Evolutionary conservation across 2,113 vertebrate genomes (phyloP), one percentile per base, ranked within the genome.

Genomic region (Sterna hirundo): DNA sequence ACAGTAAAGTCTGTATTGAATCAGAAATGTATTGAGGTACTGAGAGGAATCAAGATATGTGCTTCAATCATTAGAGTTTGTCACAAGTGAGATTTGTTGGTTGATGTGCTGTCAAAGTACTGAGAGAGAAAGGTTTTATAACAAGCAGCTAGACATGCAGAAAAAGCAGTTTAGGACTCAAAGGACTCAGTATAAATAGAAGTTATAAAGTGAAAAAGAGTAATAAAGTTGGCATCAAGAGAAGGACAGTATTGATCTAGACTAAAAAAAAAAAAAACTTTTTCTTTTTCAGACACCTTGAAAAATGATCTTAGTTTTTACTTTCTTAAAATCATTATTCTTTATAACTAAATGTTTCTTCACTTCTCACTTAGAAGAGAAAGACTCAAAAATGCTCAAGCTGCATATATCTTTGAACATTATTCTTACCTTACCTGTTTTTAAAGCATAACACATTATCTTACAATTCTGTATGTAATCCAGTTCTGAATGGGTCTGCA

Each of bases 51-150:
- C 97, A 97, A 98, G 98, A 99, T 98, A 93, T 84, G 97, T 90
- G 96, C 96, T 98, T 98, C 98, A 97, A 98, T 98, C 98, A 98
- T 98, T 98, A 98, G 95, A 97, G 94, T 98, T 98, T 98, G 98
- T 98, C 98, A 98, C 97, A 97, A 97, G 96, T 97, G 96, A 98
- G 98, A 98, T 98, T 98, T 97, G 88, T 95, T 96, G 95, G 97
- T 91, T 97, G 98, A 98, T 97, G 94, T 79, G 95, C 97, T 98
- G 97, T 97, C 98, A 98, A 95, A 96, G 97, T 97, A 96, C 80
- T 78, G 90, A 97, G 96, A 96, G 90, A 97, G 95, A 96, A 97
- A 93, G 93, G 36, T 96, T 97, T 98, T 97, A 88, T 91, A 97
- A 97, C 92, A 98, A 97, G 93, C 66, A 97, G 86, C 89, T 94